A percentile compares a stretch with the other conserved stretches of the same genome.
Evolutionary conservation across 1,140 invertebrate species (phyloP).

Genomic region (Aphis craccivora): DNA sequence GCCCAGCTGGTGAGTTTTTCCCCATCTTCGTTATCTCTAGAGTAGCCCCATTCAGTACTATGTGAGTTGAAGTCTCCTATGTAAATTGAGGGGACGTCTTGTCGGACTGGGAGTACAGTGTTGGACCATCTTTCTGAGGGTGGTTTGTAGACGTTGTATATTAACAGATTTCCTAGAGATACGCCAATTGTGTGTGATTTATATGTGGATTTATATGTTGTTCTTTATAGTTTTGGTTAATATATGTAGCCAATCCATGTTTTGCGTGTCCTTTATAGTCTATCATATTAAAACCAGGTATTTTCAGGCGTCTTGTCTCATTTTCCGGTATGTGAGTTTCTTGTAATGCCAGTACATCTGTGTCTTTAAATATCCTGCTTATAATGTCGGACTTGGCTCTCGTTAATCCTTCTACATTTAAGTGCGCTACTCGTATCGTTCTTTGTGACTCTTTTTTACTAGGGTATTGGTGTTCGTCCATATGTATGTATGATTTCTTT

Average conservation of each 20-base stretch:
- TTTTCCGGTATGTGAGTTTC: background rate
- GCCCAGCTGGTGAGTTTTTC: background rate
- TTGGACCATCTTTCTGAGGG: background rate
- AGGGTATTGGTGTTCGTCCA: too few species aligned
- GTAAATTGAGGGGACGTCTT: background rate
- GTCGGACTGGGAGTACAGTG: background rate
- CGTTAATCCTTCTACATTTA: conserved; percentile 7
- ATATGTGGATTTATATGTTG: background rate
- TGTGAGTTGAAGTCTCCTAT: too few species aligned
- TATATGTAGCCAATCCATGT: background rate
- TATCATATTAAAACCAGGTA: background rate
- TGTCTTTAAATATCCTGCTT: background rate
- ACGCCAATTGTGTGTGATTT: background rate
- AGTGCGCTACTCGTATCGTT: background rate
- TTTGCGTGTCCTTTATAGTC: background rate
- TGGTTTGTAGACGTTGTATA: background rate
- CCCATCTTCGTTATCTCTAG: background rate
- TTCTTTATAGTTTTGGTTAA: background rate
- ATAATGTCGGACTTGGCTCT: background rate
- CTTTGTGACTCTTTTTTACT: background rate
- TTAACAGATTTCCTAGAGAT: background rate
- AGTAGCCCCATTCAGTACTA: background rate
- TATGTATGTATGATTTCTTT: too few species aligned
- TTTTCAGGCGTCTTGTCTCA: background rate
- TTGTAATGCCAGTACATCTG: background rate